Percentiles rank a stretch among this genome's conserved stretches.
Conservation (phyloP, 2,797 vertebrate species). For the Platyrinchus mystaceus region DNA sequence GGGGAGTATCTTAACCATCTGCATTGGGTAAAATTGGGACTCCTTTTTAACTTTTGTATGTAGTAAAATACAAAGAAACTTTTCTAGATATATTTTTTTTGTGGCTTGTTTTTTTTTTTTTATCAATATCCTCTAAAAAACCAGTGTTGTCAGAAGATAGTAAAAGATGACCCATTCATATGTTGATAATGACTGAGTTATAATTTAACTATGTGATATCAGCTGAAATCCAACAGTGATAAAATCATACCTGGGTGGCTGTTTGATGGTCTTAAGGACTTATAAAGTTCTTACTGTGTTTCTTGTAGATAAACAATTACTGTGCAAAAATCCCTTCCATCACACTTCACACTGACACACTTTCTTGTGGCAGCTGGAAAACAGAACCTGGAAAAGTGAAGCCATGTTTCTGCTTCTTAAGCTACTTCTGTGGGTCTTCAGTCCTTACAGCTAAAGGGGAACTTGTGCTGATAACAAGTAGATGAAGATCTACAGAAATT, state of each 20-base stretch:
- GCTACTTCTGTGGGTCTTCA: neutral
- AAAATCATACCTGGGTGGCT: neutral
- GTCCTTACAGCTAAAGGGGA: neutral
- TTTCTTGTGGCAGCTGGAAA: neutral
- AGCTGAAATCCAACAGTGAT: neutral
- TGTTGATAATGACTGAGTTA: neutral
- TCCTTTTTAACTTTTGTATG: neutral
- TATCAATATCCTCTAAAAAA: neutral
- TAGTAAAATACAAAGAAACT: neutral
- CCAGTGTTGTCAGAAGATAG: neutral
- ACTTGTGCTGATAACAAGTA: neutral
- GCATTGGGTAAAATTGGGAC: neutral
- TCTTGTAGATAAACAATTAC: neutral
- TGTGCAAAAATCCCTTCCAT: neutral
- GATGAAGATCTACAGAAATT: neutral
- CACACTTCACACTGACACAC: neutral
- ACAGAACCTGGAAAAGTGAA: neutral
- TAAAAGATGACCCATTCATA: neutral
- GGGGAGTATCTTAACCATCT: neutral
- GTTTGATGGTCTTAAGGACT: neutral
- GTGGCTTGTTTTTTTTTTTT: accelerated
- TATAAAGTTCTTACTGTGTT: neutral
- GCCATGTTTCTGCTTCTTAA: neutral
- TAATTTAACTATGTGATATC: neutral
- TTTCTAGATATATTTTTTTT: neutral